These are phyloP conservation scores for Protaetia brevitarsis DNA, from an alignment of 1,140 invertebrate species.

Conservation along the genomic window DNA sequence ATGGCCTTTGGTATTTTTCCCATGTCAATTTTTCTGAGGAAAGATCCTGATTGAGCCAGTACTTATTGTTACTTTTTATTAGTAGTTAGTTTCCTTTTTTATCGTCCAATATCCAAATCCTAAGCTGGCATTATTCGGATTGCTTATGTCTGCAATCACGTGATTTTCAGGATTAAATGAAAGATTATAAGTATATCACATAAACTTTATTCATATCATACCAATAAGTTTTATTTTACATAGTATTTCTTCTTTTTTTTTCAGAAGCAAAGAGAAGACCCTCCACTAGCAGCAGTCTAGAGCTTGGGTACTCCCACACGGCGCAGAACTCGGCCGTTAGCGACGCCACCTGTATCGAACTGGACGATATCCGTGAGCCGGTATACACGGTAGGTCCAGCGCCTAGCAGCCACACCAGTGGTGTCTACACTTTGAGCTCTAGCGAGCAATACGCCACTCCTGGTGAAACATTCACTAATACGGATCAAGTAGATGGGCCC, in stretches of 20 bases:
- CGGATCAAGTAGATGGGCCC: conserved; percentile 55
- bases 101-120: too few relatives aligned
- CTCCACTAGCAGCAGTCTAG: conserved; percentile 72
- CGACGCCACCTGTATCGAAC: conserved; percentile 54
- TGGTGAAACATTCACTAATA: conserved; percentile 47
- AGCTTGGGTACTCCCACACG: conserved; percentile 77
- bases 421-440: conserved; percentile 71
- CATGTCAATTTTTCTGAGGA: too few relatives aligned
- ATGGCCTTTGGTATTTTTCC: too few relatives aligned
- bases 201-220: too few relatives aligned
- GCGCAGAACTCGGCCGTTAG: conserved; percentile 76
- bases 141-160: too few relatives aligned
- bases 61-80: too few relatives aligned
- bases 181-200: too few relatives aligned
- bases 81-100: too few relatives aligned
- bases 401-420: conserved; percentile 71
- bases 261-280: conserved; percentile 57
- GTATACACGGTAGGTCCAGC: conserved; percentile 54
- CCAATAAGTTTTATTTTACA: too few relatives aligned
- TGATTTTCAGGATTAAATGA: not conserved
- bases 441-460: conserved; percentile 56
- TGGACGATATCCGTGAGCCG: conserved; percentile 44
- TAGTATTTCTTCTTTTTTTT: conserved; percentile 38
- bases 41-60: too few relatives aligned
- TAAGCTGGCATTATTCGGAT: too few relatives aligned